Evolutionary conservation across 1,140 invertebrate genomes (phyloP), one percentile per base, ranked within the genome.

Genomic region (Drosophila jambulina): DNA sequence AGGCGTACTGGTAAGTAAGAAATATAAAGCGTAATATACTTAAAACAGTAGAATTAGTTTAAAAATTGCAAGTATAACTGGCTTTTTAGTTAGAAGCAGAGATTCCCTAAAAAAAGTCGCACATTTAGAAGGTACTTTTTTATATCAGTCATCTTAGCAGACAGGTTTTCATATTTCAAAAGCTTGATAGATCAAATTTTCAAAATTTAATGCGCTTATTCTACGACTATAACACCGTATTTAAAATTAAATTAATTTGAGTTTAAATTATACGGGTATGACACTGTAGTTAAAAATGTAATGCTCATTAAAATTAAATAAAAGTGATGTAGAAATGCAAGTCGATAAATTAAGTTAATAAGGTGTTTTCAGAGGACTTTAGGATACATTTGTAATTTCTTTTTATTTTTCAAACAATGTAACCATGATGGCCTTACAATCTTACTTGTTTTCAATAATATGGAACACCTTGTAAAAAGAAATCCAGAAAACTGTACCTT

Each of bases 1-100:
- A 59, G 53, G 45, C 23, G 12, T 12, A 49, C 23, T 71, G 69
- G 69, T 72, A 72, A 72, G 69, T 71, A 42, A 23, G 8, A 8
- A n/a, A 3, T 23, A 13, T 7, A 0, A 0, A 12, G 10, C 12
- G 4, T 29, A 57, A 49, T 7, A 19, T 38, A 12, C n/a, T 23
- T 62, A 10, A 21, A 36, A 15, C 8, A 1, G 9, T 43, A 34
- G 13, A 43, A 4, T 27, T 53, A 2, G 36, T 42, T 27, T 8
- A 9, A 15, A 54, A 57, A 48, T n/a, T 49, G 10, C 43, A 42
- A 72, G 21, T 34, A 69, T 49, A 40, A 42, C 65, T 72, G 69
- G 69, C 67, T 56, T 64, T 27, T n/a, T 49, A 42, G 4, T 32
- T 40, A 42, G 15, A 64, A 7, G 10, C 4, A 4, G 10, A 60